Percentiles rank a stretch among this genome's conserved stretches.
Evolutionary conservation across 1,140 invertebrate genomes (phyloP).

Genomic region (Brachionus plicatilis): DNA sequence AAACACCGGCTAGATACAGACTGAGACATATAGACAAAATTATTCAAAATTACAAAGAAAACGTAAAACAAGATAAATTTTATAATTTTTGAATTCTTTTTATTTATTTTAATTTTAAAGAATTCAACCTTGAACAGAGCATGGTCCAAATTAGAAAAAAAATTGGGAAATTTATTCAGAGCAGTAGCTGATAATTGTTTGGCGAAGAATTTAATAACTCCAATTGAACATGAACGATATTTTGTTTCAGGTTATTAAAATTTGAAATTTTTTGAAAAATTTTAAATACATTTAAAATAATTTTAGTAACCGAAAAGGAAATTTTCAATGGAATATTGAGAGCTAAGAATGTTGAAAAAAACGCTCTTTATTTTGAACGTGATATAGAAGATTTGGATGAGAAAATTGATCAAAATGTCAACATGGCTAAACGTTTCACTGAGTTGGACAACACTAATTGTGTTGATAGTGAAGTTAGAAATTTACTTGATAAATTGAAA

Average conservation of each 20-base stretch:
- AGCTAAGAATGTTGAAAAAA: neutral
- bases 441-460: neutral
- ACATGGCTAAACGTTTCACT: neutral
- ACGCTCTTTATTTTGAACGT: neutral
- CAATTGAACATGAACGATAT: neutral
- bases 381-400: conserved; percentile 34
- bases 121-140: neutral
- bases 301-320: conserved; percentile 27
- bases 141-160: neutral
- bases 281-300: too few relatives aligned
- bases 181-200: neutral
- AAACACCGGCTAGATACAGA: neutral
- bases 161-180: neutral
- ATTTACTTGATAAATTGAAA: conserved; percentile 15
- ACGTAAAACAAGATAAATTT: neutral
- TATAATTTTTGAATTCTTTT: neutral
- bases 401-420: neutral
- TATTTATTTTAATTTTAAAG: neutral
- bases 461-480: neutral
- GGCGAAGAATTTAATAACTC: neutral
- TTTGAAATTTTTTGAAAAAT: too few relatives aligned
- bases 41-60: neutral
- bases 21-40: neutral
- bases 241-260: neutral
- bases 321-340: conserved; percentile 24